Evolutionary conservation across 2,888 invertebrate genomes (phyloP).

Genomic region (Cynaeus angustus): DNA sequence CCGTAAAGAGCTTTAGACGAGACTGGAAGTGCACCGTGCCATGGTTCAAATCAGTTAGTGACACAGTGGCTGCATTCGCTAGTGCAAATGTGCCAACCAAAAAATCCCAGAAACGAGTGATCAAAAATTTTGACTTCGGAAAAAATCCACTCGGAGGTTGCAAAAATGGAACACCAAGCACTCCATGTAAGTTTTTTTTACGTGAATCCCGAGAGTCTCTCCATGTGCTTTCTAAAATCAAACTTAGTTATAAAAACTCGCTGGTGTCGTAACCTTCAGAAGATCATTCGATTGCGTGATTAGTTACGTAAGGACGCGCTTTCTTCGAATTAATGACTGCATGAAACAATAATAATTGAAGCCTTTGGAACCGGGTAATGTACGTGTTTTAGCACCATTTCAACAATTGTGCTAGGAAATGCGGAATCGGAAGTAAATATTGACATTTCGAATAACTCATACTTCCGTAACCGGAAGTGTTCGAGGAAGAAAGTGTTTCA

Average conservation of each 20-base stretch:
- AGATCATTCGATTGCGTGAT: constrained; percentile 30
- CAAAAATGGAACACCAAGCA: constrained; percentile 4
- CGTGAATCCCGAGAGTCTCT: no score
- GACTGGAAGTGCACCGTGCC: constrained; percentile 18
- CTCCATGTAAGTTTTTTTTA: constrained; percentile 4
- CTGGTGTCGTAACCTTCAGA: constrained; percentile 24
- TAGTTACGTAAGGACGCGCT: constrained; percentile 25
- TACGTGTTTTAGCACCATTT: not conserved
- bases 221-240: no score
- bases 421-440: constrained; percentile 33
- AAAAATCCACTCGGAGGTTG: not conserved
- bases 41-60: constrained; percentile 20
- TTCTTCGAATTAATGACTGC: constrained; percentile 21
- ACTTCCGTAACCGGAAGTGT: constrained; percentile 13
- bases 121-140: not conserved
- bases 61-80: not conserved
- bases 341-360: not conserved
- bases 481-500: constrained; percentile 34
- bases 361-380: not conserved
- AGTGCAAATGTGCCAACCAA: not conserved
- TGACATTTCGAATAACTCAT: constrained; percentile 11
- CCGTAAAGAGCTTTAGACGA: constrained; percentile 30
- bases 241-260: not conserved
- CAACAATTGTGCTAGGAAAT: not conserved
- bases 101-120: no score